Evolutionary conservation across 2,888 invertebrate genomes (phyloP).

Genomic region (Leptopilina drosophilae): DNA sequence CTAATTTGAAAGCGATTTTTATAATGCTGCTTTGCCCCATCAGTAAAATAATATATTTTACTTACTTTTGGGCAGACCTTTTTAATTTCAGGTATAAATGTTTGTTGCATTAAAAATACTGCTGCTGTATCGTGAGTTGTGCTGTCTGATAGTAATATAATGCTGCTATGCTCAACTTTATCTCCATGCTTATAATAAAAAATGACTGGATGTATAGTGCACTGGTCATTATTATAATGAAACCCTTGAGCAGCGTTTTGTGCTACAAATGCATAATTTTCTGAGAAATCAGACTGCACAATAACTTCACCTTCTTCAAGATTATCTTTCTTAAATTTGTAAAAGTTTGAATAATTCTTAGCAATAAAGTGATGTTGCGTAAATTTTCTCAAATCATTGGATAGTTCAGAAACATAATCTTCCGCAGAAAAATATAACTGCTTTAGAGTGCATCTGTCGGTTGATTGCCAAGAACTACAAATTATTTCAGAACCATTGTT

Average conservation of each 20-base stretch:
- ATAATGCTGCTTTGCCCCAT: too few species aligned
- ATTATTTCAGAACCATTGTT: slow-evolving; percentile 16
- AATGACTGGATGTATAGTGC: slow-evolving; percentile 50
- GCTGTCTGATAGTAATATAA: too few species aligned
- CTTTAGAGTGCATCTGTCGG: slow-evolving; percentile 35
- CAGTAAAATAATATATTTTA: too few species aligned
- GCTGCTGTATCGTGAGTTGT: too few species aligned
- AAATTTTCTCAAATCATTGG: slow-evolving; percentile 29
- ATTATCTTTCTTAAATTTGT: slow-evolving; percentile 33
- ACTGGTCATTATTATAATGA: slow-evolving; percentile 54
- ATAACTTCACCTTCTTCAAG: slow-evolving; percentile 18
- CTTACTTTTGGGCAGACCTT: too few species aligned
- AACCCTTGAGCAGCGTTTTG: slow-evolving; percentile 50
- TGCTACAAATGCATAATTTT: too few species aligned
- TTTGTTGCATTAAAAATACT: too few species aligned
- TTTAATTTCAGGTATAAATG: too few species aligned
- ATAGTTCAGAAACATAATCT: slow-evolving; percentile 19
- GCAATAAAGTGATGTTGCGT: slow-evolving; percentile 43
- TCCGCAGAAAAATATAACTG: slow-evolving; percentile 24
- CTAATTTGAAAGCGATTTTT: too few species aligned
- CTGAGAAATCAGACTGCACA: too few species aligned
- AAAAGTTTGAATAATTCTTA: slow-evolving; percentile 36
- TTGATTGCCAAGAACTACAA: slow-evolving; percentile 44
- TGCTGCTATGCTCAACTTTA: slow-evolving; percentile 46
- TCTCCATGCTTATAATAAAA: slow-evolving; percentile 49